Conservation (phyloP, 2,888 invertebrate genomes). For the Callyntrura guangdongensis region DNA sequence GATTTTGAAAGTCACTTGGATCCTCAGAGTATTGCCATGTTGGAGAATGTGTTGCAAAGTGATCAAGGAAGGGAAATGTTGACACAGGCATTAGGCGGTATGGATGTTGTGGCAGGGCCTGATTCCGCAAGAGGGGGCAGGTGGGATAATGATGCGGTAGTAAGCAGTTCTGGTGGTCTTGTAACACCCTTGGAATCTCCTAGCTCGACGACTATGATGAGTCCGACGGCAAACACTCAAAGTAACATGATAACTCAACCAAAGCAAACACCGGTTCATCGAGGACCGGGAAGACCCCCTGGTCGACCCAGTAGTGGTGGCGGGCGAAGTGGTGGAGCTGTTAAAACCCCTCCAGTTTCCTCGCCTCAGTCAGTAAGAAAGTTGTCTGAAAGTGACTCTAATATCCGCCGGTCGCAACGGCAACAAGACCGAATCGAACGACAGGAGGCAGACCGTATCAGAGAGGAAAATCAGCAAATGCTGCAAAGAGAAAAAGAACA, state of each 20-base stretch:
- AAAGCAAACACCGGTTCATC: not conserved
- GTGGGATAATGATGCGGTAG: constrained; percentile 54
- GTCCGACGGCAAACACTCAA: not conserved
- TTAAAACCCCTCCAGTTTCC: not conserved
- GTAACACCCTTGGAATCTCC: constrained; percentile 26
- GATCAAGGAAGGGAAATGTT: constrained; percentile 87
- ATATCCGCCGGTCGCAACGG: constrained; percentile 85
- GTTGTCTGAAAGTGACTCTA: constrained; percentile 75
- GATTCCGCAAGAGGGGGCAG: constrained; percentile 37
- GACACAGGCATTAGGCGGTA: constrained; percentile 49
- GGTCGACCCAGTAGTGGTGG: constrained; percentile 49
- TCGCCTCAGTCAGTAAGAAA: constrained; percentile 56
- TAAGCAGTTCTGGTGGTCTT: constrained; percentile 68
- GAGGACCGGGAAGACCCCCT: constrained; percentile 66
- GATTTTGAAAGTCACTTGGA: constrained; percentile 86
- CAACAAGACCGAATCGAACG: constrained; percentile 85
- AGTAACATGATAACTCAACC: not conserved
- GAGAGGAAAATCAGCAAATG: constrained; percentile 85
- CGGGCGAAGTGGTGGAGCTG: constrained; percentile 22
- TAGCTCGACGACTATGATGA: constrained; percentile 39
- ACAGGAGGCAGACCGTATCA: constrained; percentile 85
- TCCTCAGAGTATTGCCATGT: constrained; percentile 87
- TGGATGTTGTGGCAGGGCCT: constrained; percentile 52
- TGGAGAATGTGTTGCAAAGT: constrained; percentile 87
- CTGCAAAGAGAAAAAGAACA: constrained; percentile 85